phyloP scores from a whole-genome alignment of 2,888 invertebrate genomes.

The Amaurobius ferox region DNA sequence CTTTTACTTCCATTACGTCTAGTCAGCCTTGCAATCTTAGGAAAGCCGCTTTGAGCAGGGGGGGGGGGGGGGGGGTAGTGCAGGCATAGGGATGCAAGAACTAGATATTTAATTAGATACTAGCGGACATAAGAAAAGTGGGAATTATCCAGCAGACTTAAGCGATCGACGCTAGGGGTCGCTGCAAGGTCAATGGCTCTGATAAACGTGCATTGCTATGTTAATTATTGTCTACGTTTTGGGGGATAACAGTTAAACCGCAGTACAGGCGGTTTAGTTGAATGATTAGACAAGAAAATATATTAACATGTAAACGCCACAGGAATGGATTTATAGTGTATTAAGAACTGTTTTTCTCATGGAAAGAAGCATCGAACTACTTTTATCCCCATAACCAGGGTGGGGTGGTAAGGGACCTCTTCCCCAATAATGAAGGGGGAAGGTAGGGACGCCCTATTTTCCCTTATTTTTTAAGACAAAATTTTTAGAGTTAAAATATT shows the following conservation, averaged over 20 bases:
- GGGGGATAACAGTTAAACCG: neutral
- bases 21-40: neutral
- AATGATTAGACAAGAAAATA: too few species aligned
- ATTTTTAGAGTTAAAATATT: too few species aligned
- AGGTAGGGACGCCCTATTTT: too few species aligned
- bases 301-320: too few species aligned
- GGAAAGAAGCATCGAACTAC: too few species aligned
- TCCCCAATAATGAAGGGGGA: too few species aligned
- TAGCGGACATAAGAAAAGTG: conserved; percentile 35
- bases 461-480: too few species aligned
- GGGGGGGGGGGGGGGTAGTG: neutral
- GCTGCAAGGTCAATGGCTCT: conserved; percentile 56
- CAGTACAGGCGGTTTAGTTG: neutral
- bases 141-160: conserved; percentile 30
- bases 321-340: too few species aligned
- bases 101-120: conserved; percentile 42
- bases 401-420: too few species aligned
- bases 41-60: neutral
- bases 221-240: conserved; percentile 18
- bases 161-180: conserved; percentile 34
- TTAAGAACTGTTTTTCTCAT: too few species aligned
- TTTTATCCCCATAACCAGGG: too few species aligned
- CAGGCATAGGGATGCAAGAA: neutral
- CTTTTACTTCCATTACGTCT: neutral
- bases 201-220: conserved; percentile 36